Conservation (phyloP, 2,797 vertebrate species). For the Sciurus vulgaris region DNA sequence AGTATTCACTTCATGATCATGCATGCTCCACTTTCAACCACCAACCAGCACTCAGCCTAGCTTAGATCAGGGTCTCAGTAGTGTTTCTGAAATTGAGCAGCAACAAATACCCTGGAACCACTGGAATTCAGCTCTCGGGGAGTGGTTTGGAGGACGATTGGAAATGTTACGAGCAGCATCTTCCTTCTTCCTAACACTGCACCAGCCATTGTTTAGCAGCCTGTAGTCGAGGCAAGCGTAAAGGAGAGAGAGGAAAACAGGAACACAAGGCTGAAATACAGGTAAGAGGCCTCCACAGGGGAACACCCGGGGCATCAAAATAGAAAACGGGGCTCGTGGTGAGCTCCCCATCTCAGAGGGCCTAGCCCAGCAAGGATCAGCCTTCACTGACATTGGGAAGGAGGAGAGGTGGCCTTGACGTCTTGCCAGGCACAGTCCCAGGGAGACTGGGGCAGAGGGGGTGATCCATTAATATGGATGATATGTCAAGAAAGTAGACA, state of each 20-base stretch:
- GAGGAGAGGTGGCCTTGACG: not conserved
- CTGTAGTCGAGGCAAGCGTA: not conserved
- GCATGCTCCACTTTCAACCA: not conserved
- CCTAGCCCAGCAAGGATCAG: not conserved
- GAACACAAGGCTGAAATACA: not conserved
- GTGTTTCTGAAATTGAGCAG: not conserved
- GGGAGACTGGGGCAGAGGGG: constrained; percentile 17
- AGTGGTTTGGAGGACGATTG: not conserved
- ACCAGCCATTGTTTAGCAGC: not conserved
- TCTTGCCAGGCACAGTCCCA: not conserved
- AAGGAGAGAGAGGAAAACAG: constrained; percentile 1
- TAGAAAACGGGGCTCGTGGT: not conserved
- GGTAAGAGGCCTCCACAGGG: not conserved
- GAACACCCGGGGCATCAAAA: not conserved
- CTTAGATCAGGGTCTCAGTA: not conserved
- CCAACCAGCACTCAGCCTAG: not conserved
- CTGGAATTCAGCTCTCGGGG: not conserved
- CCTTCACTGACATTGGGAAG: constrained; percentile 23
- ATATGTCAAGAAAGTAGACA: constrained; percentile 69
- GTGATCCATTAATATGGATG: constrained; percentile 70
- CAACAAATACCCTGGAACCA: not conserved
- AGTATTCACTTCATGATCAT: not conserved
- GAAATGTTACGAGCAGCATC: not conserved
- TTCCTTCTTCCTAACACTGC: not conserved
- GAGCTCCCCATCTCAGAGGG: not conserved